Evolutionary conservation across 2,797 vertebrate genomes (phyloP).

Genomic region (Tapera naevia): DNA sequence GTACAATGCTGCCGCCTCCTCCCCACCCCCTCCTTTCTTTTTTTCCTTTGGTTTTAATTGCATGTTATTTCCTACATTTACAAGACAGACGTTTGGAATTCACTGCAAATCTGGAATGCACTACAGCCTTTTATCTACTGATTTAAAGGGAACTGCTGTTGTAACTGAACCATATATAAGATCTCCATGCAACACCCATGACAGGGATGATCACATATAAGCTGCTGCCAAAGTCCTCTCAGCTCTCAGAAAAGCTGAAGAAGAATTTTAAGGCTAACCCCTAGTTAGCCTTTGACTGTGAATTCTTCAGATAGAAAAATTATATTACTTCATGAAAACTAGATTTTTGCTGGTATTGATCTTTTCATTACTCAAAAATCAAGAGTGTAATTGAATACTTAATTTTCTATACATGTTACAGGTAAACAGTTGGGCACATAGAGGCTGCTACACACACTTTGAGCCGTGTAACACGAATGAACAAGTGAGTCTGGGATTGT

Average conservation of each 20-base stretch:
- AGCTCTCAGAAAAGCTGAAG: not conserved
- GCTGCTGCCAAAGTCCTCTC: not conserved
- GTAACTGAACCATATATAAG: not conserved
- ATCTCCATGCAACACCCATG: not conserved
- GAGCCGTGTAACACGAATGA: not conserved
- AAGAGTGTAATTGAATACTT: not conserved
- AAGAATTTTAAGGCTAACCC: not conserved
- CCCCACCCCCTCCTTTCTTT: not conserved
- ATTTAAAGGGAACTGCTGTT: not conserved
- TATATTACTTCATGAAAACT: not conserved
- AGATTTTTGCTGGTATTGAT: not conserved
- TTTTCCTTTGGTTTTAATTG: not conserved
- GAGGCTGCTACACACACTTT: fast-evolving
- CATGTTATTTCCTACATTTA: not conserved
- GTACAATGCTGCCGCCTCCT: not conserved
- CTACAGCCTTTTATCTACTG: not conserved
- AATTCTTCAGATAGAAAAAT: not conserved
- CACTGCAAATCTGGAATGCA: not conserved
- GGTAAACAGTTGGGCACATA: not conserved
- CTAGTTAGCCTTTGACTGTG: not conserved
- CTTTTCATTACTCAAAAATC: not conserved
- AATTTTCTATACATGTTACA: not conserved
- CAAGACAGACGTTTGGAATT: not conserved
- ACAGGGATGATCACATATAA: not conserved
- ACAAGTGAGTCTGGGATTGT: not conserved